Evolutionary conservation across 92 coral and sea anemone species (phyloP), one percentile per base, ranked within the genome.

Genomic region (Bergia sp.): DNA sequence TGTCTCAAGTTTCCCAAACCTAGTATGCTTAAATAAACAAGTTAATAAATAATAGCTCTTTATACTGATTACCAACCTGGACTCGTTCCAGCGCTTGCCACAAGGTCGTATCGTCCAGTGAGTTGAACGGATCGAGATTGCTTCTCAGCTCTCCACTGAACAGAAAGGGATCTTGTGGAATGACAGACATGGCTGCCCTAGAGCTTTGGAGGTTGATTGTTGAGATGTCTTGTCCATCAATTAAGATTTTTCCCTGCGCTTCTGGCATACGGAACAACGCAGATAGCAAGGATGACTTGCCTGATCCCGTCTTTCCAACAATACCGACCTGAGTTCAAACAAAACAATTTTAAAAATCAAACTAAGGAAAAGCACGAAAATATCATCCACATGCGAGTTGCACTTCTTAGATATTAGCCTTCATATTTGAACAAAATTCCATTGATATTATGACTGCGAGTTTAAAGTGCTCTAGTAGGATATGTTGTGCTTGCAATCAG

Each of bases 251-350:
- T 11, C 87, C 87, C 0, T 83, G 37, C 39, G 87, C 77, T 67
- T 83, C 77, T 43, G 87, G 87, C 87, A 83, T 69, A 12, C 77
- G 76, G 29, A 83, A 83, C 39, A 83, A 11, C 1, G 77, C 87
- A 7, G 87, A 78, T 39, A 83, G 58, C 36, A 83, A 73, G 37
- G 87, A 83, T 9, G 87, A 83, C 42, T 83, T 83, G 5, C 87
- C 87, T 29, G 87, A 83, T 69, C 87, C 87, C 13, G 87, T 66
- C 38, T 83, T 77, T 69, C 87, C 87, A 9, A 83, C 87, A 44
- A 83, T 73, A 10, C 87, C 87, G 43, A 83, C 78, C 87, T 82
- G 66, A 37, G 7, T 42, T 66, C 10, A 82, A 82, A 42, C 8
- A 42, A 66, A 82, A 76, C 43, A 2, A 18, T 18, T 61, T 61